Base-by-base conservation (phyloP, 2,113 vertebrate species). In the Phrynosoma platyrhinos region DNA sequence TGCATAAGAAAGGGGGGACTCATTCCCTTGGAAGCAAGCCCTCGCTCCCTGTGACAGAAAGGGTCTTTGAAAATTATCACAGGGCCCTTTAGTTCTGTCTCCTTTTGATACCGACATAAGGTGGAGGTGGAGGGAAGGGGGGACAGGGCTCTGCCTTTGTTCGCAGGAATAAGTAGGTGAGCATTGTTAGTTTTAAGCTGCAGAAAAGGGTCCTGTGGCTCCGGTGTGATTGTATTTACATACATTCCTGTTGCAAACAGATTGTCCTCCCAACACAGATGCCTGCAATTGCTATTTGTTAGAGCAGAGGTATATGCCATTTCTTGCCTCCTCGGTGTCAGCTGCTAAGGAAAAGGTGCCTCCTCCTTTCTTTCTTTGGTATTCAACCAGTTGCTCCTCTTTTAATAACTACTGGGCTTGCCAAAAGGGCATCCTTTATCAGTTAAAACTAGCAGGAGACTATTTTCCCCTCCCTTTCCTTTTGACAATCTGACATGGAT, bases 1-100 rank as follows among this genome's bases (percentile, higher is more conserved):
- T n/a, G 4, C 55, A 36, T 62, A 74, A 62, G 83, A n/a, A 25
- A 13, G 4, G 47, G 4, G 6, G 27, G 47, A 2, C 23, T 71
- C 32, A 68, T 81, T 74, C 86, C 75, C 58, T 79, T 83, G 92
- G 91, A 92, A 88, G 89, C 84, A 83, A 84, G 85, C 81, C 81
- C 78, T 9, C 0, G 69, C 85, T 87, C n/a, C 88, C 79, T 79
- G 52, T 1, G 5, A 77, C 89, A 84, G 88, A 87, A 90, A 88
- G 79, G 86, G 69, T 85, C 83, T 86, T 68, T 80, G 89, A 90
- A 89, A 90, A 58, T 88, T 91, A 91, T 93, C 47, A 1, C 62
- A 1, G 88, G 87, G 58, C n/a, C 78, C 75, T 85, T 89, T 90
- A 79, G 74, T 69, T 58, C 79, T 74, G 9, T 84, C 90, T 86